These are phyloP conservation scores for Cygnus olor DNA, from an alignment of 2,797 vertebrate species.

Conservation along the genomic window DNA sequence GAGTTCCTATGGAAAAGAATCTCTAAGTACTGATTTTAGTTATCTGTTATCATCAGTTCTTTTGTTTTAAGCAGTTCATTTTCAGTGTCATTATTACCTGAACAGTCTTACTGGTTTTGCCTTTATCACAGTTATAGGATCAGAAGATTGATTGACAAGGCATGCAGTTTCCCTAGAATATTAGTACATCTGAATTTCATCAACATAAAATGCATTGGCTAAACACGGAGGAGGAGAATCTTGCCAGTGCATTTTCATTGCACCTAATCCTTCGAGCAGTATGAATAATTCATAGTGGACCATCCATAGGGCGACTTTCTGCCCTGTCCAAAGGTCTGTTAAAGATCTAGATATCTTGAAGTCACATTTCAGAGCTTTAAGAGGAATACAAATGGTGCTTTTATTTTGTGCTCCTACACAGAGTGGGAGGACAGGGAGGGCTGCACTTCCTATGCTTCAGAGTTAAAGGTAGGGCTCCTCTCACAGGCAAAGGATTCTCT, in stretches of 20 bases:
- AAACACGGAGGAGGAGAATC: background rate
- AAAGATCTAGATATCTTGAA: background rate
- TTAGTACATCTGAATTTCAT: background rate
- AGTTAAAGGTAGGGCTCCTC: background rate
- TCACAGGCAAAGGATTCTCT: background rate
- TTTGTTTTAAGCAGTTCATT: background rate
- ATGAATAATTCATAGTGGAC: background rate
- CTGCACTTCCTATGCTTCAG: background rate
- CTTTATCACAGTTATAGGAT: background rate
- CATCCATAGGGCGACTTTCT: background rate
- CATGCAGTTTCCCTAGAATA: background rate
- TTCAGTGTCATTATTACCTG: background rate
- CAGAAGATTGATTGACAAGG: background rate
- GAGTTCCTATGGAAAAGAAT: slow-evolving; percentile 43
- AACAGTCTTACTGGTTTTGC: background rate
- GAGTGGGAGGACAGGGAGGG: background rate
- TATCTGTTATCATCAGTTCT: background rate
- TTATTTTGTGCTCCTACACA: background rate
- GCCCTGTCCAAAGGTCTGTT: background rate
- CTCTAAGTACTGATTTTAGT: slow-evolving; percentile 16
- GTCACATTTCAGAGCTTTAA: background rate
- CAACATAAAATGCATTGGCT: background rate
- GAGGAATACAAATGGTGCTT: background rate
- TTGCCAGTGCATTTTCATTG: slow-evolving; percentile 6
- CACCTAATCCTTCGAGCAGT: background rate